phyloP scores from a whole-genome alignment of 2,113 vertebrate genomes.

The Cyphomyrus discorhynchus region DNA sequence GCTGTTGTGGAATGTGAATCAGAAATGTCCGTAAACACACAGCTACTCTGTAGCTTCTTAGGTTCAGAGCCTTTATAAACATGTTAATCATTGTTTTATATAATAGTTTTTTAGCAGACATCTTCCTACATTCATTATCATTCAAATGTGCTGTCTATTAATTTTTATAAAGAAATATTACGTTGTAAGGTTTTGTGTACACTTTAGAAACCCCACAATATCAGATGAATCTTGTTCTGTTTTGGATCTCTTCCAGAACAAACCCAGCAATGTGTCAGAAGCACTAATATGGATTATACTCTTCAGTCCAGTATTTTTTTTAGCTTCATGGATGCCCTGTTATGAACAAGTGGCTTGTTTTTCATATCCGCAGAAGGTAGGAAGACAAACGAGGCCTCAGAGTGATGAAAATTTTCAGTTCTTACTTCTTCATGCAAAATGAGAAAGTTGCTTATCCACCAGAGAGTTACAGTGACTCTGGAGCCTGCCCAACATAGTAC shows the following conservation, averaged over 20 bases:
- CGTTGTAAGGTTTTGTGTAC: neutral
- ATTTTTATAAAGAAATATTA: neutral
- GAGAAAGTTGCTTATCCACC: neutral
- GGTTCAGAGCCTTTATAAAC: neutral
- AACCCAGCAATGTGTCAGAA: neutral
- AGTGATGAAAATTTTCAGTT: neutral
- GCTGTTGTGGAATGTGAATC: neutral
- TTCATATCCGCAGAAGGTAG: neutral
- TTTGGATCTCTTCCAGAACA: neutral
- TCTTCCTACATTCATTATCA: neutral
- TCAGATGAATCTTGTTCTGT: neutral
- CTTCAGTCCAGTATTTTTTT: neutral
- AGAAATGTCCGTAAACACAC: neutral
- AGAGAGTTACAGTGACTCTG: neutral
- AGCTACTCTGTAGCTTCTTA: neutral
- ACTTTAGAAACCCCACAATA: neutral
- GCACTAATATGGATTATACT: neutral
- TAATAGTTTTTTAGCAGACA: neutral
- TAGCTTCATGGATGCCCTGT: neutral
- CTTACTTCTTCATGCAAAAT: neutral
- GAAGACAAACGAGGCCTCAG: neutral
- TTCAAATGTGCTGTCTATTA: neutral
- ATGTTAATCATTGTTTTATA: neutral
- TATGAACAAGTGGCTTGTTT: neutral
- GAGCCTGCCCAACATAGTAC: neutral